A percentile compares a stretch with the other conserved stretches of the same genome.
These are phyloP conservation scores for Cryptoprocta ferox DNA, from an alignment of 2,797 vertebrate species.

Conservation along the genomic window DNA sequence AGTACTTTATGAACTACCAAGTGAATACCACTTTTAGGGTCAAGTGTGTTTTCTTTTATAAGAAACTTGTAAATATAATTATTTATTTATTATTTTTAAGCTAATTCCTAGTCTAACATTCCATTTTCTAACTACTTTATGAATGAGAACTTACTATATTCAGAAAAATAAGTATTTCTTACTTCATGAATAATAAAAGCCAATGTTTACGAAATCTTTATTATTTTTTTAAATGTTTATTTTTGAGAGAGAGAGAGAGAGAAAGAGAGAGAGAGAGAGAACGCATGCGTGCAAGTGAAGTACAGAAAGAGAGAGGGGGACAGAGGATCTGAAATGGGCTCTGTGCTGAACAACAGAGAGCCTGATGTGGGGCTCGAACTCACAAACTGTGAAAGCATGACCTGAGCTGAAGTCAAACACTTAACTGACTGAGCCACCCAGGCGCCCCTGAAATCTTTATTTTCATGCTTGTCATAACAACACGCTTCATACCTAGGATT, in stretches of 20 bases:
- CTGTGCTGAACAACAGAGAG: no score
- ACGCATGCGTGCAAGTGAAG: no score
- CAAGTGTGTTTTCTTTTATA: not conserved
- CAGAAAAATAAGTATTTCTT: not conserved
- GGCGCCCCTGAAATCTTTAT: not conserved
- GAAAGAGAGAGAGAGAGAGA: no score
- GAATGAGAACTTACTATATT: not conserved
- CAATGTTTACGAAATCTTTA: not conserved
- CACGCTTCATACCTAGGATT: not conserved
- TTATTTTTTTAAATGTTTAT: no score
- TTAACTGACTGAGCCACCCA: no score
- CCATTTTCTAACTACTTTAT: conserved; percentile 15
- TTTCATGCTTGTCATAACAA: not conserved
- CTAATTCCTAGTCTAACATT: not conserved
- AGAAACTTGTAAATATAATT: not conserved
- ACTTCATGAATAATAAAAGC: not conserved
- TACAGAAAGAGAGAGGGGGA: no score
- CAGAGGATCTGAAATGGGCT: no score
- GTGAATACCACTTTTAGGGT: not conserved
- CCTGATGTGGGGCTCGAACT: no score
- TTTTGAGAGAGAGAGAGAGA: no score
- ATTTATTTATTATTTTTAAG: not conserved
- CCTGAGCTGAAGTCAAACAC: no score
- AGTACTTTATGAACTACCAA: conserved; percentile 38
- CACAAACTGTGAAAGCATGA: no score